phyloP scores from a whole-genome alignment of 2,113 vertebrate genomes.

The Oostethus manadensis region DNA sequence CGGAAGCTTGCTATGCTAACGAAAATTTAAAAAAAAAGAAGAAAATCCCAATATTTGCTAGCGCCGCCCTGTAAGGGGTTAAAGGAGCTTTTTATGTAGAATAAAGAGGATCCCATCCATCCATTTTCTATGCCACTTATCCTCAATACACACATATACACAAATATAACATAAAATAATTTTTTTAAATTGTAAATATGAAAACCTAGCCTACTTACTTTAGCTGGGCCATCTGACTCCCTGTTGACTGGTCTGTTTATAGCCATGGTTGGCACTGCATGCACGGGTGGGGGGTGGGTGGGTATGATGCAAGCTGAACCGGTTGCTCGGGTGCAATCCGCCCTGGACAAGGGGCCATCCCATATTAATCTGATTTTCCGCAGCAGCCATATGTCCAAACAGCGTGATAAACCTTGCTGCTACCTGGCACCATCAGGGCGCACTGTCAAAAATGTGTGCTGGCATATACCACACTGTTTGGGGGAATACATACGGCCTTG shows the following conservation, averaged over 20 bases:
- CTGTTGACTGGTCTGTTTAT: slow-evolving; percentile 69
- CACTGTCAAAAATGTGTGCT: slow-evolving; percentile 40
- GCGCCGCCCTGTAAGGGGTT: too few relatives aligned
- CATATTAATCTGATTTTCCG: slow-evolving; percentile 75
- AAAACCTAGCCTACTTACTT: too few relatives aligned
- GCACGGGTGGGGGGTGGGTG: slow-evolving; percentile 27
- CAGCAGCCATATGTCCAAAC: slow-evolving; percentile 73
- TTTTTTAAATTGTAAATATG: too few relatives aligned
- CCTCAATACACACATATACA: too few relatives aligned
- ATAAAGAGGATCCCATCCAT: too few relatives aligned
- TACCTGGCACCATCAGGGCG: slow-evolving; percentile 54
- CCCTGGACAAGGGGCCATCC: slow-evolving; percentile 59
- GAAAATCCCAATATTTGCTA: too few relatives aligned
- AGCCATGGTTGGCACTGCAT: slow-evolving; percentile 41
- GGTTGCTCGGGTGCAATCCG: slow-evolving; percentile 69
- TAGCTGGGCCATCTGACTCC: slow-evolving; percentile 55
- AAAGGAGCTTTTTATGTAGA: too few relatives aligned
- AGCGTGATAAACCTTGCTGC: slow-evolving; percentile 69
- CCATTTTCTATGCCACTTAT: too few relatives aligned
- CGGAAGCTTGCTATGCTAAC: too few relatives aligned
- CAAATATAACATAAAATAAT: too few relatives aligned
- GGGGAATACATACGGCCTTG: slow-evolving; percentile 52
- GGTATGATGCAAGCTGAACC: slow-evolving; percentile 51
- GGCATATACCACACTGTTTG: slow-evolving; percentile 25
- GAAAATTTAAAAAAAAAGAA: too few relatives aligned